Evolutionary conservation across 2,797 vertebrate species (phyloP).

Genomic region (Cryptoprocta ferox): DNA sequence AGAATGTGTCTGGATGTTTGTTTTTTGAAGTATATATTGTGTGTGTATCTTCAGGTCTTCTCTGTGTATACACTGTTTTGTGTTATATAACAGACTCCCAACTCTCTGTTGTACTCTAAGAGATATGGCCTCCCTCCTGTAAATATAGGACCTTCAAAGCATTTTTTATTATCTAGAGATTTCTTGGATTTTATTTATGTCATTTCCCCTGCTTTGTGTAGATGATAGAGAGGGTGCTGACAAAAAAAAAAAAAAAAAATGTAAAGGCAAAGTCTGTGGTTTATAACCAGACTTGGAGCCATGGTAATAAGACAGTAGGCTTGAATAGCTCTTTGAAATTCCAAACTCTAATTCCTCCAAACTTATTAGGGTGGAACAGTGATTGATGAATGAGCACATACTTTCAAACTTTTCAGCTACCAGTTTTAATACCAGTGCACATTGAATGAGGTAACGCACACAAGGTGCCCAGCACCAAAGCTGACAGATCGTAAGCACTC

Average conservation of each 20-base stretch:
- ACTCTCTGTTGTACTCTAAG: not conserved
- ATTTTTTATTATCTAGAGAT: constrained; percentile 29
- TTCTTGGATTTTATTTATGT: not conserved
- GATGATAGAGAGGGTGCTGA: not conserved
- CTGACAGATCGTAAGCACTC: not conserved
- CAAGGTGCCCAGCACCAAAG: not conserved
- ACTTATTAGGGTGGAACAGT: not conserved
- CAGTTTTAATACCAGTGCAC: not conserved
- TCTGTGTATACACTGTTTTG: not conserved
- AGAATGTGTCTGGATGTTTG: not conserved
- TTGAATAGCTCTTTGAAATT: constrained; percentile 8
- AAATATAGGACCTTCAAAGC: not conserved
- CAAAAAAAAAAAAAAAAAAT: not conserved
- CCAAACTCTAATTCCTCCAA: constrained; percentile 12
- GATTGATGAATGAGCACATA: not conserved
- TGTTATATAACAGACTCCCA: not conserved
- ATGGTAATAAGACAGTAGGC: not conserved
- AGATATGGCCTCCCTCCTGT: not conserved
- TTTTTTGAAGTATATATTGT: not conserved
- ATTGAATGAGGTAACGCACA: not conserved
- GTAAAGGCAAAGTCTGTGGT: not conserved
- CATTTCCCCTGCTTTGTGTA: not conserved
- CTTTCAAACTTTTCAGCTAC: not conserved
- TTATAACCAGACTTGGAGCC: not conserved
- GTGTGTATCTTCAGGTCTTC: not conserved